Evolutionary conservation across 1,140 invertebrate species (phyloP), one percentile per base, ranked within the genome.

Genomic region (Tetraneura akinire): DNA sequence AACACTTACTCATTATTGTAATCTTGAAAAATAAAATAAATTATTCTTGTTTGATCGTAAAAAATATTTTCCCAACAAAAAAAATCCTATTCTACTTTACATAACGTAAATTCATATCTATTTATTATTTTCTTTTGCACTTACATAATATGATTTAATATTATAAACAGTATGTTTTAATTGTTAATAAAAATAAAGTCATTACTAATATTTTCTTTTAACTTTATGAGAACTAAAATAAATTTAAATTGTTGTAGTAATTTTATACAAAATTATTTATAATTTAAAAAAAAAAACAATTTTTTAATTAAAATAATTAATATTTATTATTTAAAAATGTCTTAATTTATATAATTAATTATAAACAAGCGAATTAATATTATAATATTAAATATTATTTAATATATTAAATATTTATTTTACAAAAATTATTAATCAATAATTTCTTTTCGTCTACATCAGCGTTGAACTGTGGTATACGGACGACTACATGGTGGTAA

Each of bases 51-150:
- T 71, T 45, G 16, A 71, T 32, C 47, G 26, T 37, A 23, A 18
- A 49, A 26, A 29, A 51, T 71, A 10, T 51, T 71, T 71, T 71
- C 23, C 68, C 32, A 37, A 37, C 49, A 16, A 29, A 71, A 51
- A 71, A 23, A 71, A 71, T 71, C 45, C 16, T 71, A 45, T 71
- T 49, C 68, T 51, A 71, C 68, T 71, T 71, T 32, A 51, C 6
- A 23, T 71, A 71, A 29, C n/a, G n/a, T n/a, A n/a, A n/a, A n/a
- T n/a, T n/a, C n/a, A n/a, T n/a, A 70, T 68, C 32, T 68, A 23
- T 68, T 68, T 37, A 68, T 45, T 45, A 68, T 68, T 45, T 68
- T 66, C 37, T 68, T 23, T 68, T 68, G 45, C 23, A 23, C 11
- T 32, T 68, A 68, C 37, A 37, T 68, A 37, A 68, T 23, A 68